Conservation (phyloP, 2,888 invertebrate genomes). For the Standfussiana lucernea region DNA sequence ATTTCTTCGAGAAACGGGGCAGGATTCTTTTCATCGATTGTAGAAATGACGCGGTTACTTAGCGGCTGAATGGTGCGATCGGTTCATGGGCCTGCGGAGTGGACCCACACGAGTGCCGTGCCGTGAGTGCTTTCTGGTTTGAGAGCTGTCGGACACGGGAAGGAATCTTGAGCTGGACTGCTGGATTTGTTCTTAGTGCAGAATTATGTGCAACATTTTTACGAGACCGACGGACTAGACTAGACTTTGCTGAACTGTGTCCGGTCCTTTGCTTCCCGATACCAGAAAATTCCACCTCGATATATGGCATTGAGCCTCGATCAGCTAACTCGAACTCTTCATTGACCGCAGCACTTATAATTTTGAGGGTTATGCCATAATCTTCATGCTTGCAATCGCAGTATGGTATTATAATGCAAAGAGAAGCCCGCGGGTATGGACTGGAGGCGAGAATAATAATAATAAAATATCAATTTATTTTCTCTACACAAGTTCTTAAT, state of each 20-base stretch:
- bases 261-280: not conserved
- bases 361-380: no score
- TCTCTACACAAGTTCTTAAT: no score
- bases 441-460: no score
- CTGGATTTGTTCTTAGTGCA: not conserved
- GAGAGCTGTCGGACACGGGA: conserved; percentile 54
- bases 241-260: not conserved
- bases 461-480: no score
- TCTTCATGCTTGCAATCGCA: no score
- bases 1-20: conserved; percentile 61
- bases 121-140: conserved; percentile 77
- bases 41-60: conserved; percentile 78
- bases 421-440: no score
- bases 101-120: conserved; percentile 74
- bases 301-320: not conserved
- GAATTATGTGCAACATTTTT: not conserved
- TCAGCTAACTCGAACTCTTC: not conserved
- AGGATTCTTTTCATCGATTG: conserved; percentile 64
- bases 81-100: conserved; percentile 62
- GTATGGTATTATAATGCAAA: no score
- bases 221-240: not conserved
- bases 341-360: not conserved
- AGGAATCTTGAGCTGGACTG: conserved; percentile 7
- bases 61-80: conserved; percentile 71
- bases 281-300: not conserved